Evolutionary conservation across 2,797 vertebrate species (phyloP), one percentile per base, ranked within the genome.

Genomic region (Ctenopoma multispine): DNA sequence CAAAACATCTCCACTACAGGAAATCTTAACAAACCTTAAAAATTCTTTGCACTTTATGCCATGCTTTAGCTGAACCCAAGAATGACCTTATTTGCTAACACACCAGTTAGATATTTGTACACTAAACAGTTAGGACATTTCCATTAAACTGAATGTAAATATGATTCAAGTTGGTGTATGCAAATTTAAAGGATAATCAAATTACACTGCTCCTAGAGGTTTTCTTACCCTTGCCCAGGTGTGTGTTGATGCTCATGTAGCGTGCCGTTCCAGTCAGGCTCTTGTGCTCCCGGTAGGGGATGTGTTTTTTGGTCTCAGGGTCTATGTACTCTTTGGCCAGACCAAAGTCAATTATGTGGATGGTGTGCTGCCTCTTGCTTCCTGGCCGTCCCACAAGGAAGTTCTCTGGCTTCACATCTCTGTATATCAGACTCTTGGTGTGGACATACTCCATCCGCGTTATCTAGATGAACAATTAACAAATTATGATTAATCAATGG

Each of bases 261-360:
- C 98, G 96, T 0, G 98, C 98, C 0, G 98, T 99, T 87, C 98
- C 98, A 2, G 98, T 99, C 90, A 99, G 92, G 94, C 98, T 99
- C 93, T 99, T 99, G 95, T 99, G 98, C 95, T 99, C 98, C 88
- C 97, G 94, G 93, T 99, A 99, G 0, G 97, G 98, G 96, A 99
- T 99, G 96, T 99, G 98, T 96, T 99, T 99, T 96, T 97, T 97
- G 95, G 98, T 99, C 96, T 99, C 98, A 0, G 98, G 97, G 93
- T 99, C 98, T 18, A 99, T 98, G 86, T 98, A 99, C 90, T 99
- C 98, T 96, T 99, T 99, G 95, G 98, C 98, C 94, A 99, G 94
- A 90, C 98, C 98, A 82, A 99, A 99, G 94, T 99, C 98, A 1
- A 99, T 99, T 89, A 99, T 99, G 95, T 99, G 97, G 91, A 99